Percentiles rank a stretch among this genome's conserved stretches.
These are phyloP conservation scores for Drosophila parthenogenetica DNA, from an alignment of 2,888 invertebrate genomes.

Conservation along the genomic window DNA sequence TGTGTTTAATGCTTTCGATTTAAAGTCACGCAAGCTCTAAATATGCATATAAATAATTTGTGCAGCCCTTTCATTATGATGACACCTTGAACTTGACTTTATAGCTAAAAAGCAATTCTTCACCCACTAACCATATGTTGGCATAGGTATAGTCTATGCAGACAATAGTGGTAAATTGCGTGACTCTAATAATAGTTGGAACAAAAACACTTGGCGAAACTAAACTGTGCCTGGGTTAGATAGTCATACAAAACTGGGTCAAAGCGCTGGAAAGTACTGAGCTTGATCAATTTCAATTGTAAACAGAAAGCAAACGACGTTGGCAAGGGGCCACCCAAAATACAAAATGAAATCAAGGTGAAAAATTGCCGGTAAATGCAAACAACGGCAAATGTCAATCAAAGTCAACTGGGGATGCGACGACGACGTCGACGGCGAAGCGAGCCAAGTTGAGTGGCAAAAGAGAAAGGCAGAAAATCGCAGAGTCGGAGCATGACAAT, in stretches of 20 bases:
- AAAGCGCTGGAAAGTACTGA: conserved; percentile 35
- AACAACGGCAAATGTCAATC: conserved; percentile 73
- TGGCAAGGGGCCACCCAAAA: conserved; percentile 41
- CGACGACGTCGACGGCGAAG: conserved; percentile 14
- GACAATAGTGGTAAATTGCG: conserved; percentile 45
- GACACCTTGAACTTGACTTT: conserved; percentile 55
- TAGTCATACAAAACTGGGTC: conserved; percentile 49
- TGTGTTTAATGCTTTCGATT: conserved; percentile 1
- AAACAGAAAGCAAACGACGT: conserved; percentile 26
- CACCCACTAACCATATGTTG: conserved; percentile 6
- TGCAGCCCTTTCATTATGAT: neutral
- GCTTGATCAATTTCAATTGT: conserved; percentile 61
- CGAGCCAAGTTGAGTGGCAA: conserved; percentile 59
- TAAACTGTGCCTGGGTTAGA: conserved; percentile 25
- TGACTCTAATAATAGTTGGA: conserved; percentile 53
- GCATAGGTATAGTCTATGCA: conserved; percentile 1
- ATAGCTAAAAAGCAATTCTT: conserved; percentile 10
- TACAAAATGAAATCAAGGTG: conserved; percentile 56
- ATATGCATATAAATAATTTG: conserved; percentile 11
- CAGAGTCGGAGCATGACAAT: conserved; percentile 46
- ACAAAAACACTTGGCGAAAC: conserved; percentile 24
- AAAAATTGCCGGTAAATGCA: conserved; percentile 69
- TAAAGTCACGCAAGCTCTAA: conserved; percentile 20
- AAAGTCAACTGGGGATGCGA: conserved; percentile 70
- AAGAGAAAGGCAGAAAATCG: conserved; percentile 66